These are phyloP conservation scores for Panthera leo DNA, from an alignment of 2,113 vertebrate species.

Conservation along the genomic window DNA sequence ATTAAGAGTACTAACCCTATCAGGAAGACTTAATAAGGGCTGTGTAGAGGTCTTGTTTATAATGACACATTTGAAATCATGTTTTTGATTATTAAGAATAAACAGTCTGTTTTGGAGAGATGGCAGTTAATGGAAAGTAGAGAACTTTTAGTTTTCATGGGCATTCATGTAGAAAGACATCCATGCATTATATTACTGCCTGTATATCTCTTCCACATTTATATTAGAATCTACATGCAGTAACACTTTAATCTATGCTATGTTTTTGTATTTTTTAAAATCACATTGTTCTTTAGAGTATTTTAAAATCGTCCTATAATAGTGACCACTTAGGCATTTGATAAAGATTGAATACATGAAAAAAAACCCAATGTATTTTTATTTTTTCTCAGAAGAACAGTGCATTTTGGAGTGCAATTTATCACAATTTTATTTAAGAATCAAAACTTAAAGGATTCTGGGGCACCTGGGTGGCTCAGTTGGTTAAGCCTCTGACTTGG, in stretches of 20 bases:
- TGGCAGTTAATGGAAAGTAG: conserved; percentile 21
- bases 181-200: background rate
- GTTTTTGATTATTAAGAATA: conserved; percentile 36
- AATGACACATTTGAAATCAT: conserved; percentile 35
- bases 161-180: conserved; percentile 7
- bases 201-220: background rate
- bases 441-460: background rate
- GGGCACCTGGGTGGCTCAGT: no score
- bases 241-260: background rate
- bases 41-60: conserved; percentile 38
- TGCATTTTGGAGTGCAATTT: background rate
- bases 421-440: conserved; percentile 34
- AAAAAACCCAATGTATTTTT: background rate
- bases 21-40: conserved; percentile 21
- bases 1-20: conserved; percentile 29
- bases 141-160: conserved; percentile 5
- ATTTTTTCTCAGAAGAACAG: background rate
- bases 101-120: background rate
- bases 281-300: background rate
- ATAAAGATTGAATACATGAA: background rate
- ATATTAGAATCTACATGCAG: background rate
- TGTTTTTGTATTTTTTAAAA: background rate
- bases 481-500: no score
- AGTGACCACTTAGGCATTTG: background rate
- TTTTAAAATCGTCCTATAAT: background rate